Evolutionary conservation across 2,888 invertebrate genomes (phyloP).

Genomic region (Pherbina coryleti): DNA sequence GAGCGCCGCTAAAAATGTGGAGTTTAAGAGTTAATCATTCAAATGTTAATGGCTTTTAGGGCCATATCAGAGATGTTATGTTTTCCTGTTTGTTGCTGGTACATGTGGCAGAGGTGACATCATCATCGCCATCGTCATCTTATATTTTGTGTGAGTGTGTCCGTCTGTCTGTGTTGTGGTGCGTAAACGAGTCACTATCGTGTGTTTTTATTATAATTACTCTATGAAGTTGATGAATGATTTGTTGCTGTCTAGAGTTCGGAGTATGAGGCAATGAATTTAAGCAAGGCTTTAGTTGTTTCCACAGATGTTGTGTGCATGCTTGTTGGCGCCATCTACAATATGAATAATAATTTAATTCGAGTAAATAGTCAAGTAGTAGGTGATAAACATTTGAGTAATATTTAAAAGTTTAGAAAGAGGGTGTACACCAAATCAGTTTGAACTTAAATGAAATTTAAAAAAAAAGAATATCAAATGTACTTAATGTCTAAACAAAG

Average conservation of each 20-base stretch:
- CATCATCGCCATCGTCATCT: slow-evolving; percentile 48
- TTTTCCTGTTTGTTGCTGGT: neutral
- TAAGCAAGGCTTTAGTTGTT: neutral
- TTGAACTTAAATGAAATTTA: too few relatives aligned
- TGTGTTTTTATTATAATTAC: neutral
- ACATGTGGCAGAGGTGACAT: slow-evolving; percentile 52
- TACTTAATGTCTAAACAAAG: too few relatives aligned
- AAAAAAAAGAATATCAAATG: too few relatives aligned
- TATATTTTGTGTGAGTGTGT: too few relatives aligned
- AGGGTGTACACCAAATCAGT: too few relatives aligned
- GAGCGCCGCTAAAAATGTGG: neutral
- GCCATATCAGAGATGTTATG: slow-evolving; percentile 42
- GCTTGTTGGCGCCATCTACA: slow-evolving; percentile 11
- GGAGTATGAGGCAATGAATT: neutral
- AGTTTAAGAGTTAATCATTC: slow-evolving; percentile 64
- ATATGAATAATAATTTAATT: slow-evolving; percentile 5
- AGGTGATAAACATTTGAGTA: neutral
- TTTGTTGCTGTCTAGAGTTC: slow-evolving; percentile 54
- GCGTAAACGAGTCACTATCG: neutral
- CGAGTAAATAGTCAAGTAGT: neutral
- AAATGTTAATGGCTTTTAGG: slow-evolving; percentile 68
- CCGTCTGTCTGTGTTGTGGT: neutral
- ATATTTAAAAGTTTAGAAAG: neutral
- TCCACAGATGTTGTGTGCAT: neutral
- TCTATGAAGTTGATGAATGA: slow-evolving; percentile 55